A percentile compares a stretch with the other conserved stretches of the same genome.
These are phyloP conservation scores for Sturnira hondurensis DNA, from an alignment of 2,113 vertebrate species.

Conservation along the genomic window DNA sequence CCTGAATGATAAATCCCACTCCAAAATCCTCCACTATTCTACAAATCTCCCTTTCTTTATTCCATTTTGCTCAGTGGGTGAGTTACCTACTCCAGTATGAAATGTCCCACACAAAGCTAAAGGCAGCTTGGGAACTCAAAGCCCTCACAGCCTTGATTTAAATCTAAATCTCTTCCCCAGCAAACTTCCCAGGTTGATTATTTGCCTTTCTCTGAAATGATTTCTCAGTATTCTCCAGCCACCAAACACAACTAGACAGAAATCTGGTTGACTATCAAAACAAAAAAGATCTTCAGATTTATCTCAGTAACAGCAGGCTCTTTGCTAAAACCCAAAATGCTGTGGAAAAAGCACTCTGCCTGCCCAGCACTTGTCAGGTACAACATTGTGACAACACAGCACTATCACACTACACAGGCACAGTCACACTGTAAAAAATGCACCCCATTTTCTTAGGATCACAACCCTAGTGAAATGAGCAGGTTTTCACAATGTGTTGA, in stretches of 20 bases:
- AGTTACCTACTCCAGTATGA: background rate
- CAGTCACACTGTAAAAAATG: background rate
- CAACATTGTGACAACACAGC: background rate
- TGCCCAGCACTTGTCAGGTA: background rate
- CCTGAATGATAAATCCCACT: background rate
- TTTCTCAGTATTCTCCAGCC: conserved; percentile 31
- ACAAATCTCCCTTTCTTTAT: background rate
- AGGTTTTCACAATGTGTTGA: background rate
- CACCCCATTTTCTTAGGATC: background rate
- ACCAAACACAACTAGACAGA: conserved; percentile 36
- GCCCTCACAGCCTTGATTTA: background rate
- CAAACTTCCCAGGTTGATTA: conserved; percentile 21
- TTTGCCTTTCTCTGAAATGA: conserved; percentile 39
- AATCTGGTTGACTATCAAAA: conserved; percentile 17
- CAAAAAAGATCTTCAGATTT: conserved; percentile 38
- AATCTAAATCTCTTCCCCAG: conserved; percentile 23
- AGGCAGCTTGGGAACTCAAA: background rate
- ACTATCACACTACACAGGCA: background rate
- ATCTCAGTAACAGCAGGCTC: background rate
- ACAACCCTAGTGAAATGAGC: background rate
- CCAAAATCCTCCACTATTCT: conserved; percentile 18
- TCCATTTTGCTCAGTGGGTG: background rate
- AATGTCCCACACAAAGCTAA: conserved; percentile 45
- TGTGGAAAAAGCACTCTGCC: background rate
- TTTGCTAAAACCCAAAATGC: background rate